Percentiles rank a stretch among this genome's conserved stretches.
phyloP scores from a whole-genome alignment of 1,140 invertebrate genomes.

The Procambarus clarkii region DNA sequence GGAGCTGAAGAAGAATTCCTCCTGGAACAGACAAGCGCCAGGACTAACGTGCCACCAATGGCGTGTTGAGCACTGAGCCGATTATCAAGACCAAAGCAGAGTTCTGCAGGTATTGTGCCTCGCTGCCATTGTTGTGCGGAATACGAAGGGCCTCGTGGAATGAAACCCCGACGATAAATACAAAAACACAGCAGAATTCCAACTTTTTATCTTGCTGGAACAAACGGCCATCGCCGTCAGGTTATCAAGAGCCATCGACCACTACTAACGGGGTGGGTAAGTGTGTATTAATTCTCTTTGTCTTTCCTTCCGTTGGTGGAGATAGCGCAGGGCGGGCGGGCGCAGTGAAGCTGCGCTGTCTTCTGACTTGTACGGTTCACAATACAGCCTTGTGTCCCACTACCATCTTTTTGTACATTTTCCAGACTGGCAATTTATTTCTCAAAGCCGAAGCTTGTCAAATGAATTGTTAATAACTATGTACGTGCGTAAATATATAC shows the following conservation, averaged over 20 bases:
- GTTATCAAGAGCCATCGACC: constrained; percentile 6
- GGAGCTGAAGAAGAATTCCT: neutral
- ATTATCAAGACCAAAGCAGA: neutral
- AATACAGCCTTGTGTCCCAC: too few species aligned
- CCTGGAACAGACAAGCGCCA: neutral
- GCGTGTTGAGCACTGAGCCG: neutral
- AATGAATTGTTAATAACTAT: too few species aligned
- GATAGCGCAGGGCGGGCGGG: too few species aligned
- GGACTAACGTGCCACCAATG: neutral
- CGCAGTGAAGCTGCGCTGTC: too few species aligned
- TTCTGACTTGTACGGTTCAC: too few species aligned
- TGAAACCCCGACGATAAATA: neutral
- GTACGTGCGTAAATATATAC: too few species aligned
- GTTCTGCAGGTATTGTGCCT: neutral
- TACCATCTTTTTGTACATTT: too few species aligned
- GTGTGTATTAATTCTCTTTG: neutral
- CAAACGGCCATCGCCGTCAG: neutral
- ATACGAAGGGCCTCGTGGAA: neutral
- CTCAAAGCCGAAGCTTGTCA: too few species aligned
- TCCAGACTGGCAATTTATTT: too few species aligned
- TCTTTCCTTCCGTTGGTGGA: neutral
- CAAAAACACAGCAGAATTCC: neutral
- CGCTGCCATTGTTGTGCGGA: neutral
- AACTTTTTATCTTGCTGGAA: neutral
- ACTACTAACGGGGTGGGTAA: neutral